These are phyloP conservation scores for Thalpophila matura DNA, from an alignment of 2,888 invertebrate species.

Conservation along the genomic window DNA sequence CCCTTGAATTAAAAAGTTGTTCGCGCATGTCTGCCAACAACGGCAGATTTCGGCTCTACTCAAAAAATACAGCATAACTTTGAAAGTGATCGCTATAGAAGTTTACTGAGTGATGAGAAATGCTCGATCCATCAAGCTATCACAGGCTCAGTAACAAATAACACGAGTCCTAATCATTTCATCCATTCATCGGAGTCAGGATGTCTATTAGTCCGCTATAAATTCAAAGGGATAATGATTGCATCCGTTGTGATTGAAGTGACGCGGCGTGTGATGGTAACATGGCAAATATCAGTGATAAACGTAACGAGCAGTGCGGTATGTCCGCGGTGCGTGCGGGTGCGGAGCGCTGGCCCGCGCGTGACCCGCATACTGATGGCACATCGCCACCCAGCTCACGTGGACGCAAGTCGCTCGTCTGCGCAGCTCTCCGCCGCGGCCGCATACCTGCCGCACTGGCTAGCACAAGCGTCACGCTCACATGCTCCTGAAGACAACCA, in stretches of 20 bases:
- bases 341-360: constrained; percentile 32
- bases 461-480: background rate
- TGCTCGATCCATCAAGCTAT: background rate
- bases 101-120: background rate
- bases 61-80: background rate
- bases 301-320: constrained; percentile 39
- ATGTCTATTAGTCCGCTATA: background rate
- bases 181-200: background rate
- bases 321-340: constrained; percentile 51
- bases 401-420: constrained; percentile 26
- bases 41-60: background rate
- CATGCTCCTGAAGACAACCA: too few species aligned
- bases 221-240: constrained; percentile 1
- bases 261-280: constrained; percentile 3
- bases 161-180: background rate
- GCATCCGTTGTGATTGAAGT: constrained; percentile 16
- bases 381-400: constrained; percentile 56
- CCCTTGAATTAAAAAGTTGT: background rate
- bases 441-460: background rate
- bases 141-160: background rate
- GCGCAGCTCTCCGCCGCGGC: constrained; percentile 19
- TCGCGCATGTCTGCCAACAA: background rate
- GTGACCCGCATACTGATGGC: constrained; percentile 60
- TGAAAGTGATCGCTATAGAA: background rate
- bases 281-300: constrained; percentile 27